Conservation (phyloP, 2,888 invertebrate species). For the Pilophorus perplexus region DNA sequence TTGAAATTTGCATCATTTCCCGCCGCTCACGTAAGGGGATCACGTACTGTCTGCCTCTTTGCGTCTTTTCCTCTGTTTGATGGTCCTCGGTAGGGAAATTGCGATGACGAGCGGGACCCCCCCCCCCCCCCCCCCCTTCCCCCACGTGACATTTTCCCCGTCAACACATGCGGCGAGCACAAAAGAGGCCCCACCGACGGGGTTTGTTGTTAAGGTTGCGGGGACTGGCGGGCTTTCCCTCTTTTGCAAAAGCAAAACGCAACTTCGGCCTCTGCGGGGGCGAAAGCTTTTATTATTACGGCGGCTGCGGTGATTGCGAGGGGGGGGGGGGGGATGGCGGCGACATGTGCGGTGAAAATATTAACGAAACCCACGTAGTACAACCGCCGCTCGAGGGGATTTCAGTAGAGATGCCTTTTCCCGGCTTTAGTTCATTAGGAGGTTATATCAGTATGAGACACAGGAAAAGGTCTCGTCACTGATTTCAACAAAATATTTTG, state of each 20-base stretch:
- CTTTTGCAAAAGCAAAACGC: too few species aligned
- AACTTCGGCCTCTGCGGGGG: too few species aligned
- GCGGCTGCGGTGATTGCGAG: too few species aligned
- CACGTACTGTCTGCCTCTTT: neutral
- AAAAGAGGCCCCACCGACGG: neutral
- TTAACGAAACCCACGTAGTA: conserved; percentile 25
- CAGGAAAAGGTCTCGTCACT: too few species aligned
- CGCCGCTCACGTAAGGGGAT: neutral
- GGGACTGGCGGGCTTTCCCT: neutral
- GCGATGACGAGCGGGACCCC: too few species aligned
- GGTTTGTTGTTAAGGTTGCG: neutral
- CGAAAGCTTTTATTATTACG: neutral
- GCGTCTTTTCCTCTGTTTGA: neutral
- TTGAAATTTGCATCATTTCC: too few species aligned
- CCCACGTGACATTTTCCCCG: too few species aligned
- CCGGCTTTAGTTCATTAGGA: conserved; percentile 11
- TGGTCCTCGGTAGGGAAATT: neutral
- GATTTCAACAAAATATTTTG: too few species aligned
- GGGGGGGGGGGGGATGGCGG: too few species aligned
- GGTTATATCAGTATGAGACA: too few species aligned
- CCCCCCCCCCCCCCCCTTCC: too few species aligned
- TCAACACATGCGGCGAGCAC: conserved; percentile 12
- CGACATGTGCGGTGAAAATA: conserved; percentile 31
- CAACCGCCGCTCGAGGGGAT: neutral
- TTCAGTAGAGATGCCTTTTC: neutral